phyloP scores from a whole-genome alignment of 2,797 vertebrate species.

The Dipus sagitta region DNA sequence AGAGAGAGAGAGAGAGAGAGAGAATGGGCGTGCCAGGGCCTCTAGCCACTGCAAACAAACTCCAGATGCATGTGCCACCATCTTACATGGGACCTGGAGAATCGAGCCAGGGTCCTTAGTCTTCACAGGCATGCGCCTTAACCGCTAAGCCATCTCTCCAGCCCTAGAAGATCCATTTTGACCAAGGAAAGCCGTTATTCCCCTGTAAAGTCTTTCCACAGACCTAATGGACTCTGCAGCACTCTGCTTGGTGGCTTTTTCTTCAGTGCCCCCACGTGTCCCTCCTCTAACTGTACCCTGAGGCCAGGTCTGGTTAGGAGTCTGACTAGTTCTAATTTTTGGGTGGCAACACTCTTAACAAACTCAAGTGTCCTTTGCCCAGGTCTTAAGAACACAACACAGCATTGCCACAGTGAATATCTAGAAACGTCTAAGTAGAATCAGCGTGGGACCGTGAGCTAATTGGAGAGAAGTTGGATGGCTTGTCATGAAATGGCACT shows the following conservation, averaged over 20 bases:
- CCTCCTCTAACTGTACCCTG: not conserved
- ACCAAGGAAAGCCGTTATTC: not conserved
- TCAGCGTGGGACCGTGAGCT: not conserved
- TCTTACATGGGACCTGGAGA: too few relatives aligned
- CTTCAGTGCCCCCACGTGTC: not conserved
- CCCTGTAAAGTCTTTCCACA: not conserved
- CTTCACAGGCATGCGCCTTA: too few relatives aligned
- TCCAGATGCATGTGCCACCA: too few relatives aligned
- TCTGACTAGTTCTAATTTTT: not conserved
- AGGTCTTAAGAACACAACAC: not conserved
- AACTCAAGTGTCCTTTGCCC: not conserved
- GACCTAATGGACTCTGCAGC: not conserved
- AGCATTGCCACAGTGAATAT: not conserved
- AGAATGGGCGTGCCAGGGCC: too few relatives aligned
- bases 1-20: too few relatives aligned
- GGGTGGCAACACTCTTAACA: not conserved
- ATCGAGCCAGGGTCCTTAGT: too few relatives aligned
- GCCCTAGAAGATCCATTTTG: not conserved
- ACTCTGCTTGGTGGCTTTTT: not conserved
- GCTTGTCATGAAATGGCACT: not conserved
- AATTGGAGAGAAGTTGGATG: not conserved
- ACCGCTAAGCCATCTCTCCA: too few relatives aligned
- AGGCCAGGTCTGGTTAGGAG: not conserved
- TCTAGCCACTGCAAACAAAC: too few relatives aligned
- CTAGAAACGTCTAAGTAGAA: not conserved